These are phyloP conservation scores for Sphaerophoria taeniata DNA, from an alignment of 2,888 invertebrate species.

Conservation along the genomic window DNA sequence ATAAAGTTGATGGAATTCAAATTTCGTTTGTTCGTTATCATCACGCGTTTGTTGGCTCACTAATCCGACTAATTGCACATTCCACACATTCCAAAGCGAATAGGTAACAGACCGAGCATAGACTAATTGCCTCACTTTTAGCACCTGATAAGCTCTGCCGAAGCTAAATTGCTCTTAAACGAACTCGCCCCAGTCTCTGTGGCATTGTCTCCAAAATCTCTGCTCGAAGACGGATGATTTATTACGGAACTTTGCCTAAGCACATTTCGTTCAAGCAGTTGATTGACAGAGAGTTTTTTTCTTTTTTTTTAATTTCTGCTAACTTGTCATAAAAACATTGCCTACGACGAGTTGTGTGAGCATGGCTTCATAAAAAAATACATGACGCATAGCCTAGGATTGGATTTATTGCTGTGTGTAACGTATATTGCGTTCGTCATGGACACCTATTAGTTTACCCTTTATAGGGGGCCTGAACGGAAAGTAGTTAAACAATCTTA, in stretches of 20 bases:
- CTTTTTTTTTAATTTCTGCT: not conserved
- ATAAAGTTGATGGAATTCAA: constrained; percentile 44
- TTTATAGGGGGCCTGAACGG: constrained; percentile 7
- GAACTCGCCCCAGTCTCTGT: not conserved
- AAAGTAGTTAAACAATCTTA: constrained; percentile 35
- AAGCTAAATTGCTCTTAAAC: constrained; percentile 43
- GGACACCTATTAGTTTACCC: not conserved
- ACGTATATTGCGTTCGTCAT: too few species aligned
- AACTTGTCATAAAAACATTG: constrained; percentile 16
- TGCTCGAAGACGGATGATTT: constrained; percentile 56
- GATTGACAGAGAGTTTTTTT: constrained; percentile 26
- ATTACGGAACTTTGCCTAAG: constrained; percentile 49
- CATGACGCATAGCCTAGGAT: constrained; percentile 34
- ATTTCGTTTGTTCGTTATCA: constrained; percentile 54
- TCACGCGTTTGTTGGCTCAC: constrained; percentile 15
- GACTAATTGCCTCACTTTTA: constrained; percentile 72
- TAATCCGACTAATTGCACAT: constrained; percentile 73
- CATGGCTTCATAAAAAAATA: not conserved
- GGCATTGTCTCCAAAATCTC: not conserved
- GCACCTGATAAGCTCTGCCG: constrained; percentile 67
- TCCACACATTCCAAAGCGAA: constrained; percentile 61
- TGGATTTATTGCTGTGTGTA: not conserved
- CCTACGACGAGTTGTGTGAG: too few species aligned
- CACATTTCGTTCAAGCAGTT: constrained; percentile 22
- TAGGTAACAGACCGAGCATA: constrained; percentile 60